These are phyloP conservation scores for Ptychodera flava DNA, from an alignment of 35 echinoderm and acorn worm genomes.

Conservation along the genomic window DNA sequence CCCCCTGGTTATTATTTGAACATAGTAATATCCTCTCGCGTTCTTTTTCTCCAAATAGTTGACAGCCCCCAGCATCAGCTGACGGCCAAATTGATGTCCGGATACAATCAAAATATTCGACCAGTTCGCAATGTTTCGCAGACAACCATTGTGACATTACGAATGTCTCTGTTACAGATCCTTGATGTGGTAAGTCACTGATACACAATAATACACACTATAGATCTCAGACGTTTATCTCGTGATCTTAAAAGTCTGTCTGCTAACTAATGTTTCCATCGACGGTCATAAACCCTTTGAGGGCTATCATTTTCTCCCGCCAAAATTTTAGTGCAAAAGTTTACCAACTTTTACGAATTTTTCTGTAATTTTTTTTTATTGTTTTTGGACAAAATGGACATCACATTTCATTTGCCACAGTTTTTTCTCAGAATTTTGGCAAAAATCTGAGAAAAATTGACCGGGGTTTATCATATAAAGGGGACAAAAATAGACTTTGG, in stretches of 20 bases:
- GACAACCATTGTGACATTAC: background rate
- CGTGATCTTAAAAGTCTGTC: background rate
- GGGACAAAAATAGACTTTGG: no score
- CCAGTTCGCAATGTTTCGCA: background rate
- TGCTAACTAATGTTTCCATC: background rate
- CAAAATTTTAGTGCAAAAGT: no score
- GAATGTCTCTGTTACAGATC: background rate
- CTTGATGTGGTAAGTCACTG: background rate
- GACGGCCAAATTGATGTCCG: background rate
- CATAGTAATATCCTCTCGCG: background rate
- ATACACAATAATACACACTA: background rate
- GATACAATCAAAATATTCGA: background rate
- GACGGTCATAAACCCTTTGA: background rate
- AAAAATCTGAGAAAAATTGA: no score
- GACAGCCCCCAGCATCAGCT: background rate
- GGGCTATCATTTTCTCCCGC: no score
- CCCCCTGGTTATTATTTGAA: no score
- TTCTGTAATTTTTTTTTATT: no score
- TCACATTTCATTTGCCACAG: no score
- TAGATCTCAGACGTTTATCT: background rate
- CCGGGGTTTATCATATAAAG: no score
- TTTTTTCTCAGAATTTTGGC: no score
- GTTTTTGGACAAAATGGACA: no score
- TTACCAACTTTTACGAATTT: no score
- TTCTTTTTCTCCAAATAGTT: background rate